Evolutionary conservation across 2,113 vertebrate genomes (phyloP), one percentile per base, ranked within the genome.

Genomic region (Siniperca knerii): DNA sequence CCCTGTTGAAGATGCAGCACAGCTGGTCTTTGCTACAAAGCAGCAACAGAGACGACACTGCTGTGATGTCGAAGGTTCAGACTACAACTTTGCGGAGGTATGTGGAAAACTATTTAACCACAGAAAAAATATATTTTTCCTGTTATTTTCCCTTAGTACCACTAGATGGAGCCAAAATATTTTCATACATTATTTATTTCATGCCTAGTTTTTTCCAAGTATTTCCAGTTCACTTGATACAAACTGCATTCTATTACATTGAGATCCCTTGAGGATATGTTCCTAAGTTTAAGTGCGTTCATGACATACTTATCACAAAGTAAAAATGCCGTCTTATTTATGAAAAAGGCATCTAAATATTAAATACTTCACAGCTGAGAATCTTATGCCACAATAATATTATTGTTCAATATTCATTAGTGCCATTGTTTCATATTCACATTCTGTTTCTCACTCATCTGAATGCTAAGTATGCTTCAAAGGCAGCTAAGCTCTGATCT

Each of bases 1-100:
- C 60, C 95, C 92, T 12, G 40, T 93, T 66, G 94, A 96, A 0
- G 95, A 96, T n/a, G 89, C 91, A 77, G 91, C 94, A 16, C 81
- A 86, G 11, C 81, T 68, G 54, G 92, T 88, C 20, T 94, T 93
- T 23, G 91, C 90, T 0, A 69, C 92, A 71, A 94, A 95, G 79
- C 95, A 93, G 37, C 93, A 73, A 9, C 77, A 95, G 75, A 95
- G 91, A 0, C 94, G 84, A 25, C 94, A 90, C 81, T 86, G 93
- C 35, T 82, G 92, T 69, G 94, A 96, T 83, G 93, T 86, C 71
- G 96, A 96, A 0, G 94, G 91, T 57, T 95, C 95, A 64, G 94
- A 93, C 69, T 93, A 93, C 86, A 94, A 92, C 1, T 78, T 91
- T n/a, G 92, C 95, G 42, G 95, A 97, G 80, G 97, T 98, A 84